Evolutionary conservation across 2,113 vertebrate genomes (phyloP), one percentile per base, ranked within the genome.

Genomic region (Oreochromis niloticus): DNA sequence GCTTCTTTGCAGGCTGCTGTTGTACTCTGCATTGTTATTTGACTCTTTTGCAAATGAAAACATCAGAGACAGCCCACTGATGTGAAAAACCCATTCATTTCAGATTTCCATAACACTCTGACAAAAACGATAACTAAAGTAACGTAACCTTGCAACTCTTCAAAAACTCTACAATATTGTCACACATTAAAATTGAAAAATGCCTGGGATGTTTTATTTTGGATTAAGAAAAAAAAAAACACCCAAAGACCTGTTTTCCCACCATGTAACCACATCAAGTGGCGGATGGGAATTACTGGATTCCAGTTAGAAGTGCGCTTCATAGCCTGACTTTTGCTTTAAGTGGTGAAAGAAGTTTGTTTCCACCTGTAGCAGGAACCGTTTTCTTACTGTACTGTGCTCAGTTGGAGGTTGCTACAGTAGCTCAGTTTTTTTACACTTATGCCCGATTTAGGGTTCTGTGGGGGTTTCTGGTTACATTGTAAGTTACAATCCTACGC

Each of bases 161-260:
- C 39, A 73, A 43, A 14, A 73, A 9, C 22, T 27, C 0, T 43
- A 27, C 0, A 73, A 46, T 6, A 73, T 46, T 27, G 3, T 73
- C 66, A 73, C 22, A 27, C 39, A 73, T 43, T 73, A 46, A 73
- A 73, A 6, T 6, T 9, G 7, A 27, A 73, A 73, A 73, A 46
- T 46, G 39, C 13, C 13, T 73, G n/a, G 7, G 7, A 41, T 24
- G 39, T 46, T 46, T 14, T 73, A 46, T 27, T 73, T 27, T 73
- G 22, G 39, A 24, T 73, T 0, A 16, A 71, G 22, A 1, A n/a
- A 63, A 3, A 36, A 30, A 3, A 1, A n/a, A 1, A 24, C 66
- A 24, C n/a, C 7, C 4, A 24, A 43, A 24, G 7, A 22, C 36
- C 66, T 24, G 32, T 3, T 66, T 22, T 66, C 61, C 66, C 39